These are phyloP conservation scores for Drosophila sp. DNA, from an alignment of 1,140 invertebrate genomes.

Conservation along the genomic window DNA sequence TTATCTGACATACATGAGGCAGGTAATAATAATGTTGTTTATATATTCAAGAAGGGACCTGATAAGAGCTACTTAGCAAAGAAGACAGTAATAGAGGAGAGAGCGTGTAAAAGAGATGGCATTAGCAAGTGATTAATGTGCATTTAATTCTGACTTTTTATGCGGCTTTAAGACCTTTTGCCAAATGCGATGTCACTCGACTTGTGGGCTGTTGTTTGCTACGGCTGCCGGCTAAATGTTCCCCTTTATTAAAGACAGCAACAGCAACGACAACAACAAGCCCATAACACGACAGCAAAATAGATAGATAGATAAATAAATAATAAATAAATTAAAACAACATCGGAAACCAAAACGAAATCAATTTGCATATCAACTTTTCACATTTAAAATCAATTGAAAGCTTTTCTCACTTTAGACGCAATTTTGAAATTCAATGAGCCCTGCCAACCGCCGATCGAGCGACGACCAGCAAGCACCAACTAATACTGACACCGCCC, in stretches of 20 bases:
- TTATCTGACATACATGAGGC: conserved; percentile 3
- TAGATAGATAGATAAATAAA: conserved; percentile 55
- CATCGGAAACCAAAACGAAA: conserved; percentile 34
- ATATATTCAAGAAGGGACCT: conserved; percentile 7
- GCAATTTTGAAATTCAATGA: conserved; percentile 74
- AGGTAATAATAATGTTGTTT: conserved; percentile 9
- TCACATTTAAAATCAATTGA: conserved; percentile 78
- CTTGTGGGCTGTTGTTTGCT: conserved; percentile 38
- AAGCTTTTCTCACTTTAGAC: conserved; percentile 79
- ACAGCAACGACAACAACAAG: conserved; percentile 9
- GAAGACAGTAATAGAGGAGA: background rate
- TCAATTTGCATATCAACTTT: conserved; percentile 78
- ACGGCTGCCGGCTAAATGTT: conserved; percentile 53
- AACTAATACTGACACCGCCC: conserved; percentile 5
- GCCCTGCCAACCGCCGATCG: conserved; percentile 16
- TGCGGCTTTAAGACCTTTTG: conserved; percentile 6
- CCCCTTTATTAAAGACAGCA: conserved; percentile 62
- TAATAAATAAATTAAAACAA: conserved; percentile 77
- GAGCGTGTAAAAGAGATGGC: conserved; percentile 9
- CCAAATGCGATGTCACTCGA: conserved; percentile 14
- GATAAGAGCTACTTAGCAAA: conserved; percentile 15
- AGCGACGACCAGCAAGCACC: background rate
- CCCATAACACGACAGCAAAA: conserved; percentile 47
- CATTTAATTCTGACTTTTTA: conserved; percentile 60
- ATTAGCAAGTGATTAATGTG: conserved; percentile 65